These are phyloP conservation scores for Ceyx erithaca DNA, from an alignment of 2,797 vertebrate species.

Conservation along the genomic window DNA sequence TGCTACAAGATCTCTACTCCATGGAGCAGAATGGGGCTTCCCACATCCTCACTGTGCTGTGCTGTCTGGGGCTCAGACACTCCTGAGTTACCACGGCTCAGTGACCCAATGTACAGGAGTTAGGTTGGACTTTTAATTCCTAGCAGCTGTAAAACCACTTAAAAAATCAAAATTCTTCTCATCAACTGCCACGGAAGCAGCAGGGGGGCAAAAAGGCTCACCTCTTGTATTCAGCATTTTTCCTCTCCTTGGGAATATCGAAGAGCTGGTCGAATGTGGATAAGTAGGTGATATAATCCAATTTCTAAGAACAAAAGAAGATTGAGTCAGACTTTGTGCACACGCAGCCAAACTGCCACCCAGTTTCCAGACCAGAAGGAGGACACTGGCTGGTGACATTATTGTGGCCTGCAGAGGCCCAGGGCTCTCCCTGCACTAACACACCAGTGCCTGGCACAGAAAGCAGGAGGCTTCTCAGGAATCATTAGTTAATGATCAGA, in stretches of 20 bases:
- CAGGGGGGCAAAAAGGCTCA: conserved; percentile 57
- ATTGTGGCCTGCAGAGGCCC: not conserved
- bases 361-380: not conserved
- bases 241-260: conserved; percentile 96
- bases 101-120: not conserved
- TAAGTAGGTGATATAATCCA: conserved; percentile 95
- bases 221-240: conserved; percentile 97
- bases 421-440: fast-evolving
- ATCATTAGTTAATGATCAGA: not conserved
- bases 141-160: not conserved
- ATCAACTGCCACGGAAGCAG: not conserved
- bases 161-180: not conserved
- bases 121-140: not conserved
- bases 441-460: not conserved
- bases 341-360: not conserved
- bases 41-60: not conserved
- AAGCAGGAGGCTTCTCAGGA: not conserved
- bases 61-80: not conserved
- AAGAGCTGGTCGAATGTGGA: conserved; percentile 97
- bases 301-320: conserved; percentile 81
- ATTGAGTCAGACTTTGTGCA: not conserved
- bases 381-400: too few relatives aligned
- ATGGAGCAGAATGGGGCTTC: not conserved
- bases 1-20: not conserved
- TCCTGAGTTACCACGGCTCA: not conserved